These are phyloP conservation scores for Heliconius ismenius DNA, from an alignment of 2,888 invertebrate species.

Conservation along the genomic window DNA sequence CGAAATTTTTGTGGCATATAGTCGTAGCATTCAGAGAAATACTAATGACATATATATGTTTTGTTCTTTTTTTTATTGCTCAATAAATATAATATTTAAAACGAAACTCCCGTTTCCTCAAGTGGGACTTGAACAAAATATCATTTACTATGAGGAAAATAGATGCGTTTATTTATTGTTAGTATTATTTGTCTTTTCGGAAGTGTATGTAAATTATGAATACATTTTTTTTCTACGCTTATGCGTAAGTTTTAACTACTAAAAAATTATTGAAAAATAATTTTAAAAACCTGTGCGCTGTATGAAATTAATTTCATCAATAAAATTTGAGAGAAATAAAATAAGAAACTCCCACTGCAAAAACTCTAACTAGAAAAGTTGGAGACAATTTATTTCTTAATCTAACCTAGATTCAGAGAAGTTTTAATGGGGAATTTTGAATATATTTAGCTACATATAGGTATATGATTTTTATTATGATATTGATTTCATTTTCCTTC, in stretches of 20 bases:
- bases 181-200: neutral
- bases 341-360: constrained; percentile 18
- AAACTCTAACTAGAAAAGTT: constrained; percentile 30
- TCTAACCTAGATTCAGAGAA: constrained; percentile 26
- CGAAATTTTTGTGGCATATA: too few relatives aligned
- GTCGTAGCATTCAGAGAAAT: neutral
- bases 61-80: neutral
- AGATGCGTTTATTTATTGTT: neutral
- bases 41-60: neutral
- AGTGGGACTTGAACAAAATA: neutral
- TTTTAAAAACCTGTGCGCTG: neutral
- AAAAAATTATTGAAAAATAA: too few relatives aligned
- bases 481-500: neutral
- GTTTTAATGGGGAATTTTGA: constrained; percentile 21
- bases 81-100: neutral
- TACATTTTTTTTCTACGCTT: too few relatives aligned
- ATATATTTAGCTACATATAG: neutral
- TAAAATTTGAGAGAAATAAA: constrained; percentile 24
- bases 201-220: neutral
- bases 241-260: too few relatives aligned
- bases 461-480: neutral
- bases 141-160: neutral
- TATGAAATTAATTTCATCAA: constrained; percentile 13
- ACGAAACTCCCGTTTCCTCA: neutral
- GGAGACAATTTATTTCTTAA: constrained; percentile 27